These are phyloP conservation scores for Vulpes vulpes DNA, from an alignment of 2,113 vertebrate genomes.

Conservation along the genomic window DNA sequence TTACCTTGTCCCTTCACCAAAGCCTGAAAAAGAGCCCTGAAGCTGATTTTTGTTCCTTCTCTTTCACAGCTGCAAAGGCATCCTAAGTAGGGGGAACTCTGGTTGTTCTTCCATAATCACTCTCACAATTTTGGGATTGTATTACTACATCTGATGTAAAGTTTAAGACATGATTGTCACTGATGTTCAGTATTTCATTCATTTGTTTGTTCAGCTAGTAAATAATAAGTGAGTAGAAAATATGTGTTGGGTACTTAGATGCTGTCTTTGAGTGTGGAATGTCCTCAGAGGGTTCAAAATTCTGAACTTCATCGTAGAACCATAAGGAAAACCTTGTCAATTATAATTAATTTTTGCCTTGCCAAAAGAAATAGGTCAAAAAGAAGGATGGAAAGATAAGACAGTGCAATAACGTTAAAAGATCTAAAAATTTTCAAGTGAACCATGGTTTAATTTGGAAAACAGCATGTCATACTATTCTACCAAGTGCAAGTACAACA, in stretches of 20 bases:
- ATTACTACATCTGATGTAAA: neutral
- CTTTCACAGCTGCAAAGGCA: neutral
- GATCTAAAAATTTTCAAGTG: neutral
- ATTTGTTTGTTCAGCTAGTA: neutral
- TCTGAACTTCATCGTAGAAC: neutral
- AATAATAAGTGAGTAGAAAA: neutral
- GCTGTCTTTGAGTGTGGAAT: neutral
- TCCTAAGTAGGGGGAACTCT: neutral
- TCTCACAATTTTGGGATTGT: neutral
- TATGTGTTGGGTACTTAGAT: neutral
- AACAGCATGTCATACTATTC: neutral
- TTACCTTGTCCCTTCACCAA: neutral
- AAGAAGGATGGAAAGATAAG: neutral
- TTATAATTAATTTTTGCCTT: neutral
- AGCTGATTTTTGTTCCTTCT: neutral
- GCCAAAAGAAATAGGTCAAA: neutral
- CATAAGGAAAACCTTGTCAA: neutral
- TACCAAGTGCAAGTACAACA: neutral
- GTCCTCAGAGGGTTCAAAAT: neutral
- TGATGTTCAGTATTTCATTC: neutral
- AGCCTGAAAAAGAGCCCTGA: neutral
- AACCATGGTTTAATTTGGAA: neutral
- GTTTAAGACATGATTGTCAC: neutral
- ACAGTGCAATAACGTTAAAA: neutral
- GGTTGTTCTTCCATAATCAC: neutral